Percentiles rank a stretch among this genome's conserved stretches.
phyloP scores from a whole-genome alignment of 2,113 vertebrate species.

The Corynorhinus townsendii region DNA sequence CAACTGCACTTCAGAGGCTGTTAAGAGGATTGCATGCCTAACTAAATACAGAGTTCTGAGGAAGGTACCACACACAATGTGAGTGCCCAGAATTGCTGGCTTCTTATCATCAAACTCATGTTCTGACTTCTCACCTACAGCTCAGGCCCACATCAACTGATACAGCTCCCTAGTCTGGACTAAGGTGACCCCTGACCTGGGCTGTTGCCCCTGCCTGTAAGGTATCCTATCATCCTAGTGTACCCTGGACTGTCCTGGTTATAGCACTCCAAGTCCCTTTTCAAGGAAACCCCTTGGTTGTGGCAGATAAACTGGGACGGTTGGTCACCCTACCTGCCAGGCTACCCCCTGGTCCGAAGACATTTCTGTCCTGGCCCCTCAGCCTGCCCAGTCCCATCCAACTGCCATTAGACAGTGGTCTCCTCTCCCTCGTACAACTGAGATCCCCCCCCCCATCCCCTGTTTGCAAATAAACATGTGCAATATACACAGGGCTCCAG shows the following conservation, averaged over 20 bases:
- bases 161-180: neutral
- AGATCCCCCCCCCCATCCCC: neutral
- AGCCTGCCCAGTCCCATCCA: neutral
- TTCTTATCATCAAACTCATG: neutral
- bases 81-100: neutral
- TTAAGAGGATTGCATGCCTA: neutral
- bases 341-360: neutral
- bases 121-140: neutral
- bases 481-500: accelerated
- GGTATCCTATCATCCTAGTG: neutral
- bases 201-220: neutral
- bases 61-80: neutral
- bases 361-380: neutral
- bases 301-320: neutral
- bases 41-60: no score
- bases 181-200: neutral
- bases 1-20: neutral
- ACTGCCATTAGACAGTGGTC: neutral
- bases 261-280: neutral
- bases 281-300: neutral
- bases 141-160: neutral
- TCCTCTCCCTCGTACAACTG: neutral
- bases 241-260: neutral
- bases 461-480: neutral
- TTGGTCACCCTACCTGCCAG: neutral